These are phyloP conservation scores for Heteromyza rotundicornis DNA, from an alignment of 2,888 invertebrate genomes.

Conservation along the genomic window DNA sequence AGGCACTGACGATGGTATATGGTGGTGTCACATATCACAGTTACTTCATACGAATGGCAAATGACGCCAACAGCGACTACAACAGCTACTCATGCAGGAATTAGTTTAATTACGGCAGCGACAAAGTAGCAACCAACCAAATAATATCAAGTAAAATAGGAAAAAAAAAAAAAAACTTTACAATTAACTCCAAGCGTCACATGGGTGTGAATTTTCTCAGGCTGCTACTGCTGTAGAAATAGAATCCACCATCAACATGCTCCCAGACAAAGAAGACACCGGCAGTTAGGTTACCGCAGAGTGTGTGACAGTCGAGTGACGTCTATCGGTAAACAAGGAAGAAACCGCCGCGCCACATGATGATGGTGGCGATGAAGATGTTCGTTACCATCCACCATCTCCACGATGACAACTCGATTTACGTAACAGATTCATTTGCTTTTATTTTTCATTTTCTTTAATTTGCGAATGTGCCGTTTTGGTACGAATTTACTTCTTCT, in stretches of 20 bases:
- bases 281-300: too few relatives aligned
- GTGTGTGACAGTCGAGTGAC: too few relatives aligned
- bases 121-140: not conserved
- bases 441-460: too few relatives aligned
- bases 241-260: not conserved
- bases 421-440: not conserved
- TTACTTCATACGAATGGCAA: too few relatives aligned
- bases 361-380: too few relatives aligned
- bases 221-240: not conserved
- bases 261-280: too few relatives aligned
- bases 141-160: too few relatives aligned
- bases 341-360: too few relatives aligned
- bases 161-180: not conserved
- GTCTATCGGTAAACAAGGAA: not conserved
- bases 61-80: too few relatives aligned
- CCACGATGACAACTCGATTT: not conserved
- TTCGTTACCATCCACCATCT: too few relatives aligned
- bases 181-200: conserved; percentile 5
- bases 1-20: too few relatives aligned
- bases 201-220: conserved; percentile 7
- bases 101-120: not conserved
- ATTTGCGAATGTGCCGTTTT: not conserved
- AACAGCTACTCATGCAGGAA: not conserved
- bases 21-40: too few relatives aligned
- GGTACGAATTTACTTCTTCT: not conserved